Base-by-base conservation (phyloP, 2,113 vertebrate species). In the Bubo blakistoni region DNA sequence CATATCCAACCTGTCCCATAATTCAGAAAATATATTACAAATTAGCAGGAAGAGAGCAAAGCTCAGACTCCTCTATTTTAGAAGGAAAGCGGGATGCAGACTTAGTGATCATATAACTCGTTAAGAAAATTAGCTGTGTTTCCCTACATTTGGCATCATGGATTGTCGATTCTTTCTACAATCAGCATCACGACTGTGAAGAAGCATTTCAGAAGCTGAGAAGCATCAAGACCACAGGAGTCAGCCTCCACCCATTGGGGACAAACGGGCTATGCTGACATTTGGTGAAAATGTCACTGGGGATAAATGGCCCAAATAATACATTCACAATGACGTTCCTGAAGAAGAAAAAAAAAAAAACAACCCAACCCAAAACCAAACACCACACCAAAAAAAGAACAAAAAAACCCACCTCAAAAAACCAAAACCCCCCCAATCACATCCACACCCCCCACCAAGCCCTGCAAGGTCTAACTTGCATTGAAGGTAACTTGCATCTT, bases 91-190 rank as follows among this genome's bases (percentile, higher is more conserved):
- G 51, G 81, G 55, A 49, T 8, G 46, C 3, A 54, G 66, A 70
- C 29, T 0, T 20, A 34, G 44, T 14, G 67, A 88, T 55, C 2
- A 3, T 7, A 2, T 4, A 29, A 9, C 4, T 81, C 49, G 36
- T 34, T 15, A 29, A 71, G 63, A 62, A 38, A 47, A 65, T 42
- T 1, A 8, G n/a, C 21, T 65, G 52, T 6, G 6, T 26, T 54
- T 66, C 2, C 16, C 57, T 47, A 3, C 11, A 0, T 11, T 42
- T 5, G 11, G 15, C 21, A 51, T 61, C 32, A 55, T 0, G 9
- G 61, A 29, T n/a, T 61, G 52, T 40, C 1, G 2, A 3, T 46
- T 47, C 42, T 15, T 46, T 51, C 44, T 7, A 5, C 8, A 11
- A 78, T 11, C 25, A 14, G 4, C 40, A 15, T 10, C 58, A 21